Percentiles rank a stretch among this genome's conserved stretches.
phyloP scores from a whole-genome alignment of 2,888 invertebrate genomes.

The Diarsia dahlii region DNA sequence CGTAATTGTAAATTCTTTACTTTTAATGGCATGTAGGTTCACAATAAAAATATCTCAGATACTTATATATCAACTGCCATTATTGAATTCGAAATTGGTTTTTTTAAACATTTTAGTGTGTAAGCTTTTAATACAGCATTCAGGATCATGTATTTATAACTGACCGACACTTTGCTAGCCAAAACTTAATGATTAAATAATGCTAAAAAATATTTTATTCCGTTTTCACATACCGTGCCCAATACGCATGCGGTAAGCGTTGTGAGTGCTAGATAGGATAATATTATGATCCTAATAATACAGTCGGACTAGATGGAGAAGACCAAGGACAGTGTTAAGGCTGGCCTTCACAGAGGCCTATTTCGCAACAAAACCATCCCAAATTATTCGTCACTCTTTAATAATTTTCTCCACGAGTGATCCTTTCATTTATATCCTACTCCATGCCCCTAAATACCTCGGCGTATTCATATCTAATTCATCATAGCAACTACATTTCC shows the following conservation, averaged over 20 bases:
- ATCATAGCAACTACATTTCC: constrained; percentile 72
- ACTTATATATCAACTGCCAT: neutral
- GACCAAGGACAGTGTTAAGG: neutral
- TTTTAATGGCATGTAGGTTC: neutral
- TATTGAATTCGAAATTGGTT: neutral
- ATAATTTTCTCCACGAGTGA: neutral
- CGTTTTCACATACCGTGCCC: too few species aligned
- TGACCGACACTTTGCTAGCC: too few species aligned
- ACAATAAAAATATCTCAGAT: neutral
- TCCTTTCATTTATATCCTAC: constrained; percentile 33
- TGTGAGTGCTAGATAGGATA: too few species aligned
- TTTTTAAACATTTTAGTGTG: neutral
- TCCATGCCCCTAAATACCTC: constrained; percentile 54
- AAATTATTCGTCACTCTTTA: neutral
- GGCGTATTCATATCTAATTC: constrained; percentile 69
- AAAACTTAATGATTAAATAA: too few species aligned
- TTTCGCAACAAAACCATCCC: neutral
- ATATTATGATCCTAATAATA: too few species aligned
- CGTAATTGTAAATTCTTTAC: neutral
- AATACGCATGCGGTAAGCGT: too few species aligned
- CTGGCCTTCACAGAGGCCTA: neutral
- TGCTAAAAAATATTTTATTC: neutral
- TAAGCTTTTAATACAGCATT: neutral
- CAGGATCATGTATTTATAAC: too few species aligned
- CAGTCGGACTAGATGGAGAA: too few species aligned